Evolutionary conservation across 2,888 invertebrate species (phyloP), one percentile per base, ranked within the genome.

Genomic region (Pristionchus mayeri): DNA sequence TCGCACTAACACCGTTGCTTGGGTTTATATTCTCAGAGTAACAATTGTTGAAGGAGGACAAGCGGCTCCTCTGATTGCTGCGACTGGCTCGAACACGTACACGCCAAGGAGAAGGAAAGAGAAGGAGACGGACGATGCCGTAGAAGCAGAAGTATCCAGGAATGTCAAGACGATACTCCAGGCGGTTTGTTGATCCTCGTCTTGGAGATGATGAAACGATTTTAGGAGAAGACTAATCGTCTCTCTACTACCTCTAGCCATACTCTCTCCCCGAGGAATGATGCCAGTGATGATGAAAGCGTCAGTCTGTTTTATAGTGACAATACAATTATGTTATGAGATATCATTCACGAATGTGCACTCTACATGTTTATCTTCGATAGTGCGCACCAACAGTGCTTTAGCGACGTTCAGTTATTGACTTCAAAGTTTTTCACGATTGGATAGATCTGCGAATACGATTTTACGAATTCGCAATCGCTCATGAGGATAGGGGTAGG

Each of bases 51-150:
- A 0, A 75, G 75, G 40, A 18, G 24, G 34, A n/a, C n/a, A 75
- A 75, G 75, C 44, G 2, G 75, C 75, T 37, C 71, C 71, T 37
- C 37, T 71, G 44, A 48, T 75, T 13, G 27, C 75, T 9, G 71
- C 71, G 7, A 40, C 40, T 24, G 71, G 71, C 16, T 75, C 75
- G 24, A 40, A n/a, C 3, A 48, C 75, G n/a, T 75, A 75, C 13
- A 44, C 24, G n/a, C 75, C 75, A 11, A 40, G 75, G 48, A 48
- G 75, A 27, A 40, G 37, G 44, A 75, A 75, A 24, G 44, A 48
- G 44, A 75, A 75, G 44, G 44, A 48, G 37, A 13, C 75, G 13
- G 75, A 44, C 13, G 75, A 75, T 21, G n/a, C 40, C 16, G 75
- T 75, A 3, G 75, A 40, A 18, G 75, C 75, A 21, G 44, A 13